These are phyloP conservation scores for Hycleus cichorii DNA, from an alignment of 1,140 invertebrate species.

Conservation along the genomic window DNA sequence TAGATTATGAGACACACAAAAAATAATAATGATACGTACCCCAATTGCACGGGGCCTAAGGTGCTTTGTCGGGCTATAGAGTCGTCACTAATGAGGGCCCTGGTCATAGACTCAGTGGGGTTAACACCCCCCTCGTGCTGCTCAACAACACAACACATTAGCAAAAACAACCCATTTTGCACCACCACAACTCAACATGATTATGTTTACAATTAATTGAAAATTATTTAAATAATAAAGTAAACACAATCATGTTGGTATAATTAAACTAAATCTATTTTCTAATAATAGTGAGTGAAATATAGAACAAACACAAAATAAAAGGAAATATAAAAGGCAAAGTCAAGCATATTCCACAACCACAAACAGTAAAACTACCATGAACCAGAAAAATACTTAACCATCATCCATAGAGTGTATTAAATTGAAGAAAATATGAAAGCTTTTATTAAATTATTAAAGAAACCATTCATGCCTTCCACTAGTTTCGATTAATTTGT, in stretches of 20 bases:
- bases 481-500: background rate
- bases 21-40: slow-evolving; percentile 62
- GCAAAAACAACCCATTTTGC: slow-evolving; percentile 29
- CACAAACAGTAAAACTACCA: slow-evolving; percentile 16
- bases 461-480: slow-evolving; percentile 8
- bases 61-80: slow-evolving; percentile 69
- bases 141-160: slow-evolving; percentile 56
- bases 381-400: slow-evolving; percentile 24
- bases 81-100: slow-evolving; percentile 83
- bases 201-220: slow-evolving; percentile 1
- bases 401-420: background rate
- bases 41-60: slow-evolving; percentile 80
- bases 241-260: slow-evolving; percentile 17
- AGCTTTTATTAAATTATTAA: background rate
- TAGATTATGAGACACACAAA: background rate
- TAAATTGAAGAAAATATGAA: slow-evolving; percentile 1
- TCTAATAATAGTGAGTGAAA: slow-evolving; percentile 13
- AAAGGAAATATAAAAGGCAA: background rate
- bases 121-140: slow-evolving; percentile 85
- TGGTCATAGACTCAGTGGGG: slow-evolving; percentile 85
- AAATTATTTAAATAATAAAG: background rate
- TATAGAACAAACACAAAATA: background rate
- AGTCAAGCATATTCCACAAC: slow-evolving; percentile 15
- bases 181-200: slow-evolving; percentile 17
- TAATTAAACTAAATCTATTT: slow-evolving; percentile 11